These are phyloP conservation scores for Phengaris alcon DNA, from an alignment of 2,888 invertebrate species.

Conservation along the genomic window DNA sequence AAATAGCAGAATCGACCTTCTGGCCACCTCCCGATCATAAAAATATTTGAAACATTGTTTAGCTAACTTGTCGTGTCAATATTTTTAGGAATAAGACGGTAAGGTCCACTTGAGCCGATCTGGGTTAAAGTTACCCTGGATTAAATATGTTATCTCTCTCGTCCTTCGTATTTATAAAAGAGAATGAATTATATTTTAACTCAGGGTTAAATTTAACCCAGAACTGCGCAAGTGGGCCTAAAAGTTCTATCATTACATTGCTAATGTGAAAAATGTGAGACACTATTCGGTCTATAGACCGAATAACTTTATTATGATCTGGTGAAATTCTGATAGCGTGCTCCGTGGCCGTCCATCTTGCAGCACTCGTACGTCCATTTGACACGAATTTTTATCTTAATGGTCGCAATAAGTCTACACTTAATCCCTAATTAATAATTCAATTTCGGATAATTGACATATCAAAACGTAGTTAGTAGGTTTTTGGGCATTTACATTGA, in stretches of 20 bases:
- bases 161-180: too few species aligned
- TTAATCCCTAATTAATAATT: not conserved
- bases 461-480: not conserved
- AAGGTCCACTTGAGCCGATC: too few species aligned
- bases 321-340: constrained; percentile 53
- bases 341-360: constrained; percentile 41
- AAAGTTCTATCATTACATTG: not conserved
- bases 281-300: not conserved
- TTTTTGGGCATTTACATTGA: not conserved
- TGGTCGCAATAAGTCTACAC: not conserved
- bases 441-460: constrained; percentile 1
- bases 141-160: too few species aligned
- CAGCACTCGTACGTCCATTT: constrained; percentile 10
- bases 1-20: too few species aligned
- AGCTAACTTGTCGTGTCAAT: too few species aligned
- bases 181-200: too few species aligned
- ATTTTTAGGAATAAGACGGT: too few species aligned
- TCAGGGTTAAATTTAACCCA: too few species aligned
- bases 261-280: not conserved
- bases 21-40: too few species aligned
- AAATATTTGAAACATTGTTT: too few species aligned
- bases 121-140: too few species aligned
- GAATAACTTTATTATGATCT: constrained; percentile 38
- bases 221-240: too few species aligned
- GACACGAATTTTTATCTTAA: constrained; percentile 17